phyloP scores from a whole-genome alignment of 2,888 invertebrate species.

The Antheraea assamensis region DNA sequence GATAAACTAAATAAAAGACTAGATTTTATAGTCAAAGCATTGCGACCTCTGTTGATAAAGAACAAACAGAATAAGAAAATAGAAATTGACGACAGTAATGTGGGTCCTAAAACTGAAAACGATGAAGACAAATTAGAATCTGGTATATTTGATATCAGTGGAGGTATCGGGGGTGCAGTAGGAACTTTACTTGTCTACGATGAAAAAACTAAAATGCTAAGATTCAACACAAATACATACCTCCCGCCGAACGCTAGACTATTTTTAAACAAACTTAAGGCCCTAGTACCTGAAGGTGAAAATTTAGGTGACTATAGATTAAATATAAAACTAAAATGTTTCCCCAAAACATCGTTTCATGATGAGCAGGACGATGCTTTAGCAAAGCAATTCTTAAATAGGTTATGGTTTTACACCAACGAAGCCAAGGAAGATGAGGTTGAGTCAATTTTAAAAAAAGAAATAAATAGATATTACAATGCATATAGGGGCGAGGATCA shows the following conservation, averaged over 20 bases:
- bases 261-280: constrained; percentile 17
- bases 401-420: constrained; percentile 50
- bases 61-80: constrained; percentile 12
- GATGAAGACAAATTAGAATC: constrained; percentile 14
- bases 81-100: constrained; percentile 13
- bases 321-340: constrained; percentile 12
- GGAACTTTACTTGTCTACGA: constrained; percentile 22
- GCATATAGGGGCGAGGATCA: constrained; percentile 36
- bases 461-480: constrained; percentile 41
- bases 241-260: constrained; percentile 6
- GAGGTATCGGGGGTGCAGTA: constrained; percentile 23
- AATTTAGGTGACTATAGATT: constrained; percentile 15
- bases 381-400: constrained; percentile 42
- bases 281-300: constrained; percentile 17
- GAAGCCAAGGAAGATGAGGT: constrained; percentile 47
- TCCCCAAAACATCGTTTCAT: constrained; percentile 15
- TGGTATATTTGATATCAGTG: constrained; percentile 21
- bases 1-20: constrained; percentile 17
- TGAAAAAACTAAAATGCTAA: constrained; percentile 16
- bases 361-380: constrained; percentile 20
- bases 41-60: constrained; percentile 9
- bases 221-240: constrained; percentile 19
- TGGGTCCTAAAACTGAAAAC: constrained; percentile 14
- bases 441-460: constrained; percentile 41
- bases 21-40: constrained; percentile 16